These are phyloP conservation scores for Eustalomyia histrio DNA, from an alignment of 2,888 invertebrate species.

Conservation along the genomic window DNA sequence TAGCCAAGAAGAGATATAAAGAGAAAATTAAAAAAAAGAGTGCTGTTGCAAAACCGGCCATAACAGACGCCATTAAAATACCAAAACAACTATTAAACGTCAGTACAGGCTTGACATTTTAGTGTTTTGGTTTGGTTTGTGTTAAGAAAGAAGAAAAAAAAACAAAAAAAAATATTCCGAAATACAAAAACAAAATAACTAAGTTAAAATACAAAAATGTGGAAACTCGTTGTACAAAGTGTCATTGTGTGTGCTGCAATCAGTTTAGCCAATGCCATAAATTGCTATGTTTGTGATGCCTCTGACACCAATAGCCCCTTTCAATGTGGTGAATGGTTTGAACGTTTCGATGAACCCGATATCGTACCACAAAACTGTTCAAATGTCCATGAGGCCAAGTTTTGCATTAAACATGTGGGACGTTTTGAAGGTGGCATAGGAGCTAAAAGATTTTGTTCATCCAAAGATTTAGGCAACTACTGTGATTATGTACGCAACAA, in stretches of 20 bases:
- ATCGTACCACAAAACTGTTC: constrained; percentile 87
- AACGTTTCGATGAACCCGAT: constrained; percentile 83
- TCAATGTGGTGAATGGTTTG: constrained; percentile 90
- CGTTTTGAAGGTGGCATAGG: constrained; percentile 95
- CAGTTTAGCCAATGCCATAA: constrained; percentile 82
- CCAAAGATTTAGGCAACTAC: constrained; percentile 91
- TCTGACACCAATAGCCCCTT: constrained; percentile 88
- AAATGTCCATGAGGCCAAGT: constrained; percentile 90
- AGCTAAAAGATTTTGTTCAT: constrained; percentile 92
- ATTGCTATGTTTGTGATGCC: constrained; percentile 94
- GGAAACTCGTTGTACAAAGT: constrained; percentile 62
- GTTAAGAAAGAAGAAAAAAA: constrained; percentile 39
- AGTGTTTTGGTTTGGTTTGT: constrained; percentile 68
- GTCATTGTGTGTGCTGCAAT: constrained; percentile 58
- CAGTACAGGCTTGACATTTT: constrained; percentile 76
- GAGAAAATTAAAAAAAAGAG: constrained; percentile 12
- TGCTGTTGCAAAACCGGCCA: constrained; percentile 55
- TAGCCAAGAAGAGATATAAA: background rate
- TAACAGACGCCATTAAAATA: constrained; percentile 64
- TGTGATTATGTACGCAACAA: constrained; percentile 92
- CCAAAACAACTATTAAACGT: constrained; percentile 68
- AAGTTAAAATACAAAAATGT: constrained; percentile 40
- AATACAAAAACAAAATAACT: constrained; percentile 35
- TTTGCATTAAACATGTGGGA: constrained; percentile 96
- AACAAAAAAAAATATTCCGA: constrained; percentile 20